Evolutionary conservation across 2,888 invertebrate genomes (phyloP), one percentile per base, ranked within the genome.

Genomic region (Zygaena filipendulae): DNA sequence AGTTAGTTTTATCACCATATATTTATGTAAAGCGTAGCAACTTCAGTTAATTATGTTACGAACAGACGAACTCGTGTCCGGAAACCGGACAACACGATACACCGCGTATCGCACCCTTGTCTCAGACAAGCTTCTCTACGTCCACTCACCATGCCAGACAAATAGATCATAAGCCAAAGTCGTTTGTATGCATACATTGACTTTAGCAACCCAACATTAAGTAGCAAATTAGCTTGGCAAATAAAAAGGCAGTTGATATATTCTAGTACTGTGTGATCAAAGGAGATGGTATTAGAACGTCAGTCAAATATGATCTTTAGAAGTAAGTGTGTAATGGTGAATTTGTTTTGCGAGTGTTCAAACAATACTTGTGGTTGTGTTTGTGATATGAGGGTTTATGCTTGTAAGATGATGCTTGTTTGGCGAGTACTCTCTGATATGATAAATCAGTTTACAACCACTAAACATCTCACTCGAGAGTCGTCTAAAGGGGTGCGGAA

Each of bases 361-460:
- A 41, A 52, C 52, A 52, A 53, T 49, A 47, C 48, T 53, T 53
- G 57, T 42, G 59, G 56, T 48, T 50, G 57, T 42, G 59, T 55
- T 47, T 50, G 56, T 53, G 69, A 69, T 72, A 68, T 51, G 59
- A 53, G 60, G 72, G 71, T 74, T 75, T 75, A 75, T 71, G 72
- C 63, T 67, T 75, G 75, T 75, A 74, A 75, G 75, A 77, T 75
- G 77, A 77, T 62, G 77, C 72, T 77, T 75, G 77, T 79, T 79
- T 68, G 50, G 57, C 43, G 59, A 70, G 70, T 63, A 48, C 46
- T 63, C 53, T 57, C 56, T 63, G 74, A 74, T 77, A 75, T 77
- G 77, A 77, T 77, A 77, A 77, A 79, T 79, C 77, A 77, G 74
- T 72, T 72, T 68, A 63, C 55, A 63, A 55, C 54, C 50, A 47